Evolutionary conservation across 2,888 invertebrate species (phyloP).

Genomic region (Silvanus unidentatus): DNA sequence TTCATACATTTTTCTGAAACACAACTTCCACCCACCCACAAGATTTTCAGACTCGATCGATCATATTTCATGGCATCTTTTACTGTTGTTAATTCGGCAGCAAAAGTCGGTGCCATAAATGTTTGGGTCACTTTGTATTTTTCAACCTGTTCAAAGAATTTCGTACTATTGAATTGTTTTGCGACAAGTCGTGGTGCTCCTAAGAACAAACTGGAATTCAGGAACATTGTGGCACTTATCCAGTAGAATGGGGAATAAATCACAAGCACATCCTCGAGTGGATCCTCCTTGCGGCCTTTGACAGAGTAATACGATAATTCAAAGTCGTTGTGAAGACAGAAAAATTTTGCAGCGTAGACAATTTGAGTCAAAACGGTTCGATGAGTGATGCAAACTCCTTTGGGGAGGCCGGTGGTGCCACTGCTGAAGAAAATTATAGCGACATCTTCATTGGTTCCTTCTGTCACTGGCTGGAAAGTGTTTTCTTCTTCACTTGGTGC

Average conservation of each 20-base stretch:
- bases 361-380: constrained; percentile 5
- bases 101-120: background rate
- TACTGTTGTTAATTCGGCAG: background rate
- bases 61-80: too few species aligned
- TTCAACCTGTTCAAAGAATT: constrained; percentile 8
- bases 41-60: constrained; percentile 5
- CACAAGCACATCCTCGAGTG: too few species aligned
- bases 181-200: constrained; percentile 10
- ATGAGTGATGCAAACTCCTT: constrained; percentile 30
- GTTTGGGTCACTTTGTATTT: constrained; percentile 13
- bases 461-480: constrained; percentile 22
- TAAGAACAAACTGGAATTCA: background rate
- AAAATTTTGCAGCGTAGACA: too few species aligned
- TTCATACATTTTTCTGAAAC: constrained; percentile 3
- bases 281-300: too few species aligned
- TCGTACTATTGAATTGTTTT: background rate
- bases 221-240: constrained; percentile 6
- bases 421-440: constrained; percentile 34
- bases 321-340: too few species aligned
- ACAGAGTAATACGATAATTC: too few species aligned
- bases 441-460: constrained; percentile 19
- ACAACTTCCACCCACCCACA: constrained; percentile 10
- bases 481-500: constrained; percentile 18
- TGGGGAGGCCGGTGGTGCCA: constrained; percentile 35
- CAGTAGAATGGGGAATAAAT: constrained; percentile 13